These are phyloP conservation scores for Danaus melanippus DNA, from an alignment of 1,140 invertebrate species.

Conservation along the genomic window DNA sequence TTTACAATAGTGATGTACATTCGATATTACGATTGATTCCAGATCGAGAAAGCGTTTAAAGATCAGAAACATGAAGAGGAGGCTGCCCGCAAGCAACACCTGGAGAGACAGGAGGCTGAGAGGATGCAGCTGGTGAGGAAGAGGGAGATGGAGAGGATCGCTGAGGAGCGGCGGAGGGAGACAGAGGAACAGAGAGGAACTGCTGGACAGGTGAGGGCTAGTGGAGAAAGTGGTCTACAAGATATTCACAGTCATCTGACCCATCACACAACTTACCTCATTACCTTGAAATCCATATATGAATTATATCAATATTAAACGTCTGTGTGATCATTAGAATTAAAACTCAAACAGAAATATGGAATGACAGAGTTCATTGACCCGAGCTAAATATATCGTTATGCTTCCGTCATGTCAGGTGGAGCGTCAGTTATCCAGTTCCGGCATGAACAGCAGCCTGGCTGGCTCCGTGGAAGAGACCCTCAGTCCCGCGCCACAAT, in stretches of 20 bases:
- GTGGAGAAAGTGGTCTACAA: too few species aligned
- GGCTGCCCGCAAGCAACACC: slow-evolving; percentile 39
- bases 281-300: not conserved
- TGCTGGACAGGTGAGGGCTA: slow-evolving; percentile 10
- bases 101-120: slow-evolving; percentile 54
- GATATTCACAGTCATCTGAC: too few species aligned
- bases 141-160: slow-evolving; percentile 58
- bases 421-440: slow-evolving; percentile 28
- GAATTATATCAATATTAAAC: too few species aligned
- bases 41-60: slow-evolving; percentile 65
- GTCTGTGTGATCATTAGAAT: too few species aligned
- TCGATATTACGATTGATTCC: not conserved
- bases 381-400: too few species aligned
- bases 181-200: slow-evolving; percentile 32
- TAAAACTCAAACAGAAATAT: too few species aligned
- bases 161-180: slow-evolving; percentile 54
- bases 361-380: too few species aligned
- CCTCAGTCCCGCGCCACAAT: slow-evolving; percentile 78
- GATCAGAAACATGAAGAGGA: slow-evolving; percentile 50
- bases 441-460: slow-evolving; percentile 3
- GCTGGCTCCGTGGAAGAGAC: slow-evolving; percentile 51
- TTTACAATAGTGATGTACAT: too few species aligned
- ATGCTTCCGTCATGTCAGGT: slow-evolving; percentile 27
- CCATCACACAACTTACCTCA: too few species aligned
- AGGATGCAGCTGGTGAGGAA: slow-evolving; percentile 43